Percentiles rank a stretch among this genome's conserved stretches.
phyloP scores from a whole-genome alignment of 1,140 invertebrate genomes.

The Augochlora pura region DNA sequence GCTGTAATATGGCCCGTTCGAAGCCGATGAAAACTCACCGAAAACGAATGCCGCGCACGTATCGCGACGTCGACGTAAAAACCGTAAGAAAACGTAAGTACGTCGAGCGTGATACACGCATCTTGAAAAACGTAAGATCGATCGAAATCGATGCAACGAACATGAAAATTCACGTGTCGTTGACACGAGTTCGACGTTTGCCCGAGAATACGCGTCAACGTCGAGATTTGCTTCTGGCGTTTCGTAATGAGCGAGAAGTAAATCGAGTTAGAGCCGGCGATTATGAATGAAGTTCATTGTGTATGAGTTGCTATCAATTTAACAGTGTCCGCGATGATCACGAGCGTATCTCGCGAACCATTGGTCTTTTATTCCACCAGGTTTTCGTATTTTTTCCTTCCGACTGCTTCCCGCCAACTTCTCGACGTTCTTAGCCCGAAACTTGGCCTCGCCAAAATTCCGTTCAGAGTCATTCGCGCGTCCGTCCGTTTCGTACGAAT shows the following conservation, averaged over 20 bases:
- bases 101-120: no score
- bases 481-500: no score
- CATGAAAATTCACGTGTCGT: constrained; percentile 41
- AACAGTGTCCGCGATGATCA: constrained; percentile 64
- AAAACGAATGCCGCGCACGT: no score
- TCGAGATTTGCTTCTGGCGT: constrained; percentile 63
- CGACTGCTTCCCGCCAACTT: neutral
- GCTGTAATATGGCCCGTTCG: no score
- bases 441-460: no score
- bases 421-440: neutral
- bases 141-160: constrained; percentile 11
- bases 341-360: constrained; percentile 51
- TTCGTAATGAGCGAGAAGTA: constrained; percentile 68
- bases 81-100: no score
- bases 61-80: no score
- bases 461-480: no score
- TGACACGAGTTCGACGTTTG: constrained; percentile 55
- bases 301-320: constrained; percentile 79
- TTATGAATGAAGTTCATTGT: constrained; percentile 79
- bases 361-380: constrained; percentile 47
- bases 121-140: neutral
- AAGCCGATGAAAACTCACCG: no score
- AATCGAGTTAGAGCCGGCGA: constrained; percentile 71
- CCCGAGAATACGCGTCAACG: constrained; percentile 43
- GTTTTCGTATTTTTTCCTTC: constrained; percentile 3